Percentiles rank a stretch among this genome's conserved stretches.
These are phyloP conservation scores for Ischnus inquisitorius DNA, from an alignment of 2,888 invertebrate species.

Conservation along the genomic window DNA sequence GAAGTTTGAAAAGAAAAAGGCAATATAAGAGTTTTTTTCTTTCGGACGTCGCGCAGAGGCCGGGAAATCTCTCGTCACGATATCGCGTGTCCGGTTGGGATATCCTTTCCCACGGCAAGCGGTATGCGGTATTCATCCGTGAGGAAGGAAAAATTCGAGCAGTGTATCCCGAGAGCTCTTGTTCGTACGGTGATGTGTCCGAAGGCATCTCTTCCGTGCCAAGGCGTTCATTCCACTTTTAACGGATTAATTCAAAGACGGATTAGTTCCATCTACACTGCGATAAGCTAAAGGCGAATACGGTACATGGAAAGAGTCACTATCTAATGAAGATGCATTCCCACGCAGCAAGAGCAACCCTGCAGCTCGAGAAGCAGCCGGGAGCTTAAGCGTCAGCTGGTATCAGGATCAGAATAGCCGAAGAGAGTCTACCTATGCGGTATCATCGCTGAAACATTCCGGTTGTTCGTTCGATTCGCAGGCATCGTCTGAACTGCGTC, in stretches of 20 bases:
- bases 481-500: constrained; percentile 21
- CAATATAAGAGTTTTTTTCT: constrained; percentile 1
- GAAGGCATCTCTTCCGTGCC: neutral
- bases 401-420: constrained; percentile 58
- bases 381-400: constrained; percentile 38
- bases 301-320: constrained; percentile 16
- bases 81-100: constrained; percentile 63
- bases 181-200: neutral
- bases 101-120: constrained; percentile 65
- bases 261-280: constrained; percentile 6
- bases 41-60: constrained; percentile 5
- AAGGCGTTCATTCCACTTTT: constrained; percentile 23
- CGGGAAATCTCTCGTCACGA: constrained; percentile 64
- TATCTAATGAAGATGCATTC: constrained; percentile 46
- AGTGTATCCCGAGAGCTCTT: constrained; percentile 22
- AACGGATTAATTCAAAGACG: constrained; percentile 39
- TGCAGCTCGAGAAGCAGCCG: constrained; percentile 41
- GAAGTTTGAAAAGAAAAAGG: constrained; percentile 20
- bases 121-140: constrained; percentile 42
- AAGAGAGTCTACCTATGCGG: neutral
- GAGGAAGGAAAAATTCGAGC: constrained; percentile 10
- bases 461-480: constrained; percentile 49
- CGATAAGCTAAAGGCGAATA: neutral
- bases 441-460: constrained; percentile 52
- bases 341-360: constrained; percentile 46